Conservation (phyloP, 2,113 vertebrate species). For the Chaetorhynchus papuensis region DNA sequence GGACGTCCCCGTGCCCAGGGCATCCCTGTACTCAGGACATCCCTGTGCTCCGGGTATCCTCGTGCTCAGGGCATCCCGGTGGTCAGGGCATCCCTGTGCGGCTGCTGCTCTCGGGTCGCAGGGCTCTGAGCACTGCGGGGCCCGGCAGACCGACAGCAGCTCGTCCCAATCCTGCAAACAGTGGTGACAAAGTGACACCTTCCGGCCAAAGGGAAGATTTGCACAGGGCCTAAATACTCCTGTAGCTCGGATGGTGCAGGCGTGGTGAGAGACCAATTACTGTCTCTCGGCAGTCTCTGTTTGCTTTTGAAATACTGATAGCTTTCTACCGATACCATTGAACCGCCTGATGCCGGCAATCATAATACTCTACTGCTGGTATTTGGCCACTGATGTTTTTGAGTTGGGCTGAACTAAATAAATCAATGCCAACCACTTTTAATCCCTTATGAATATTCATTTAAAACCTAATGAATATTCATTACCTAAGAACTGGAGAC, state of each 20-base stretch:
- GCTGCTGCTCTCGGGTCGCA: accelerated
- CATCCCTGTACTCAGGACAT: accelerated
- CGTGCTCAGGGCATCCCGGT: accelerated
- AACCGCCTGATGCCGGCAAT: background rate
- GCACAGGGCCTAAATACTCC: background rate
- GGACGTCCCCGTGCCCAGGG: accelerated
- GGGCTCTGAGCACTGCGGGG: accelerated
- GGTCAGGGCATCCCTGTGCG: background rate
- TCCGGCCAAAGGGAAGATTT: background rate
- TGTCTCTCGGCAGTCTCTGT: background rate
- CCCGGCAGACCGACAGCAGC: accelerated
- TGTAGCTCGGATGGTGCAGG: accelerated
- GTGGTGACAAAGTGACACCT: constrained; percentile 38
- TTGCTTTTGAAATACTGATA: background rate
- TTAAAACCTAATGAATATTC: background rate
- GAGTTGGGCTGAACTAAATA: background rate
- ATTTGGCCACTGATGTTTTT: background rate
- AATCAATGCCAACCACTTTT: accelerated
- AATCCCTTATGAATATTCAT: background rate
- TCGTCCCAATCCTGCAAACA: accelerated
- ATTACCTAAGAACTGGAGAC: accelerated
- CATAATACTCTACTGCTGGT: background rate
- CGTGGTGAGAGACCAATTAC: accelerated
- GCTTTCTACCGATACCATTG: background rate
- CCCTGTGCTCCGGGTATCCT: accelerated